Evolutionary conservation across 2,797 vertebrate species (phyloP), one percentile per base, ranked within the genome.

Genomic region (Lepidocolaptes lacrymiger): DNA sequence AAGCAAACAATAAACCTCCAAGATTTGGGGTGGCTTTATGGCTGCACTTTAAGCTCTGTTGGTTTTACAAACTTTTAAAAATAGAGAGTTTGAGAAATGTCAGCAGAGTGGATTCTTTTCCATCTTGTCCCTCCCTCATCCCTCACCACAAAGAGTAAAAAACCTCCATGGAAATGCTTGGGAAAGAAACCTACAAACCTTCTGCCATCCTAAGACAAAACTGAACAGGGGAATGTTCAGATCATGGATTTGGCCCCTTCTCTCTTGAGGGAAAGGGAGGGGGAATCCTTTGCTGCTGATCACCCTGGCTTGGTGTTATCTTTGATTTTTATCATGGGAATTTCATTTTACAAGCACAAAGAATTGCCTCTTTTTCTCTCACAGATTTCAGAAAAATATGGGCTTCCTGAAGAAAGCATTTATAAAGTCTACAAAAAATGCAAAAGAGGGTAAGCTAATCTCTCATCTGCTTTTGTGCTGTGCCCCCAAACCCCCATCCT

Each of bases 361-460:
- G 69, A 58, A 34, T 72, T 89, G 62, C 49, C 34, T 5, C 90
- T 74, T 88, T 91, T 92, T 94, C 77, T 92, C 86, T 94, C 86
- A 39, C 98, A 99, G 99, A 99, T 99, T 98, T 99, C 99, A 96
- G 99, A 99, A 98, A 99, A 99, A 97, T 99, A 99, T 3, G 98
- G 99, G 55, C 96, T 99, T 95, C 99, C 98, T 58, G 99, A 98
- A 96, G 98, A 99, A 97, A 98, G 98, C 96, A 99, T 99, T 96
- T 98, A 98, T 96, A 99, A 99, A 98, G 99, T 99, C 97, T 99
- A 99, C 98, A 99, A 99, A 97, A 99, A 99, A 95, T 99, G 99
- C 98, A 99, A 99, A 97, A 98, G 99, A 97, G 99, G 99, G 99
- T 99, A 97, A 99, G 99, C 97, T 82, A 75, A 88, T 89, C 75